These are phyloP conservation scores for Eustalomyia histrio DNA, from an alignment of 2,888 invertebrate species.

Conservation along the genomic window DNA sequence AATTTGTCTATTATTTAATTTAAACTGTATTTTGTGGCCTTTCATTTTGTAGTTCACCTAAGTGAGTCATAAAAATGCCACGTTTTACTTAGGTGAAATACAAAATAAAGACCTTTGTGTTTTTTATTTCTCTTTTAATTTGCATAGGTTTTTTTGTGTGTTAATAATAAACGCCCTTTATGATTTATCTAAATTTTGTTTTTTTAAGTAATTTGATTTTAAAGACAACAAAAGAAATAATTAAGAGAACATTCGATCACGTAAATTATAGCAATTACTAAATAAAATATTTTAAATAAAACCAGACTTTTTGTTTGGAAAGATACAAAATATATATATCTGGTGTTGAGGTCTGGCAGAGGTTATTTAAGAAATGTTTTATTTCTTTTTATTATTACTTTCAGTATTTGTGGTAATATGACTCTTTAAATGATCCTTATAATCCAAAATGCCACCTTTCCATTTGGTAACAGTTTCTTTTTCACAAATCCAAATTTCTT, in stretches of 20 bases:
- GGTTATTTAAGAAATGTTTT: slow-evolving; percentile 29
- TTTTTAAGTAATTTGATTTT: slow-evolving; percentile 5
- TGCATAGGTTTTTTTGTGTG: slow-evolving; percentile 9
- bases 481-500: slow-evolving; percentile 99
- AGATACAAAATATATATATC: slow-evolving; percentile 8
- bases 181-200: slow-evolving; percentile 48
- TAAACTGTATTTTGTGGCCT: slow-evolving; percentile 36
- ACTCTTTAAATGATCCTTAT: slow-evolving; percentile 95
- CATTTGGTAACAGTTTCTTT: slow-evolving; percentile 97
- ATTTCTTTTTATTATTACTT: slow-evolving; percentile 69
- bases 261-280: slow-evolving; percentile 35
- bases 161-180: slow-evolving; percentile 22
- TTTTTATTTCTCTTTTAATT: background rate
- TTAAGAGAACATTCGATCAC: slow-evolving; percentile 40
- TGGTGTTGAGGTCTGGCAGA: slow-evolving; percentile 37
- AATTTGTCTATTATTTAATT: slow-evolving; percentile 50
- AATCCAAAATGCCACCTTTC: slow-evolving; percentile 96
- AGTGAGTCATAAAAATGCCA: no score
- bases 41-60: no score
- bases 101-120: no score
- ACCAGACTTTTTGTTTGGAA: slow-evolving; percentile 38
- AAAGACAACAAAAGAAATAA: background rate
- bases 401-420: slow-evolving; percentile 86
- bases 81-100: no score
- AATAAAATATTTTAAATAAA: slow-evolving; percentile 11